Evolutionary conservation across 2,797 vertebrate genomes (phyloP).

Genomic region (Vultur gryphus): DNA sequence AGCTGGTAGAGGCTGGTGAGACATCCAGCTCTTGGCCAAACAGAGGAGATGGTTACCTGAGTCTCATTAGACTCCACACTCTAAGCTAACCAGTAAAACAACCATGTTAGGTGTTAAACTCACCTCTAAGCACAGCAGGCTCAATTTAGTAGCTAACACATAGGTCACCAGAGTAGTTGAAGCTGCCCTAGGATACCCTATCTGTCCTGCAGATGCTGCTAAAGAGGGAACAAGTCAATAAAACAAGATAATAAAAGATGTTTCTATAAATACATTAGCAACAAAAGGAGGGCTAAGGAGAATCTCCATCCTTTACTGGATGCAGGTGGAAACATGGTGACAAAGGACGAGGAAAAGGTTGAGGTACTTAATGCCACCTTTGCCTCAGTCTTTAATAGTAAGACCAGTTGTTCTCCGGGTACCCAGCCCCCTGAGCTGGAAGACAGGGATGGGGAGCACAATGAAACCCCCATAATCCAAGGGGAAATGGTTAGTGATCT

Average conservation of each 20-base stretch:
- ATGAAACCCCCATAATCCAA: background rate
- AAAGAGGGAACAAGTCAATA: background rate
- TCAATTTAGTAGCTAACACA: background rate
- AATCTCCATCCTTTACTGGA: background rate
- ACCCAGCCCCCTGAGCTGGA: background rate
- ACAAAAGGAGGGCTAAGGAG: background rate
- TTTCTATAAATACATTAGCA: background rate
- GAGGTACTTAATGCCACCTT: background rate
- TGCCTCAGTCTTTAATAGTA: background rate
- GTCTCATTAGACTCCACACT: background rate
- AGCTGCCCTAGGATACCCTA: background rate
- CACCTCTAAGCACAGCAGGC: background rate
- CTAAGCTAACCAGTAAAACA: background rate
- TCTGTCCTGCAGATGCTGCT: background rate
- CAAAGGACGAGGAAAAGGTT: background rate
- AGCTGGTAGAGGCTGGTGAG: background rate
- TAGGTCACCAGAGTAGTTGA: background rate
- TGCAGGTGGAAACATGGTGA: background rate
- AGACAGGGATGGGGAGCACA: background rate
- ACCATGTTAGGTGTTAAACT: background rate
- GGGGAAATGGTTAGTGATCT: background rate
- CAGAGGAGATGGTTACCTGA: background rate
- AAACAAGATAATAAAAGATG: background rate
- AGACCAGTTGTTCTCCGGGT: background rate
- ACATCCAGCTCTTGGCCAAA: background rate